Evolutionary conservation across 1,140 invertebrate genomes (phyloP), one percentile per base, ranked within the genome.

Genomic region (Papilio dardanus): DNA sequence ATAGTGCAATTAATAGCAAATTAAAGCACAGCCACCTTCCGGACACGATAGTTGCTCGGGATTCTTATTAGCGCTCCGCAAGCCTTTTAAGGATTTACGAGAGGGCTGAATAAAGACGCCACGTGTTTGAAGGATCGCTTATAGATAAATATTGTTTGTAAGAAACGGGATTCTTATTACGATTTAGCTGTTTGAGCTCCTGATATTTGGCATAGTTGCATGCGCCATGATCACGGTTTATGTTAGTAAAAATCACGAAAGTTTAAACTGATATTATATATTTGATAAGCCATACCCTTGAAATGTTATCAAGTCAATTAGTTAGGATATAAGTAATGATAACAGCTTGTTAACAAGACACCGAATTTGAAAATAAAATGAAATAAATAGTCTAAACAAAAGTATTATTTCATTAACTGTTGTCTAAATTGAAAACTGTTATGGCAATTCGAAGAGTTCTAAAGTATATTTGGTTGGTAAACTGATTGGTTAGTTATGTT

Each of bases 1-100:
- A 71, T 30, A 71, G 40, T 28, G 69, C 54, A 71, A 71, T 71
- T 71, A 71, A 71, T 50, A 28, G 24, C 46, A 73, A 73, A 58
- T 73, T 58, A 73, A 73, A 73, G 50, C 71, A 14, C 24, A 31
- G 69, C 69, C 42, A 73, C 71, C 71, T 73, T 28, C 69, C 1
- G 7, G 24, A 46, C 71, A 73, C 30, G 71, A 28, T 73, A 21
- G 12, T 73, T 73, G 71, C 40, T 19, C 5, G 16, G 71, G n/a
- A 58, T 54, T 73, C 71, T 54, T 50, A 71, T 71, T 71, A 54
- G 69, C 42, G 42, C 69, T 31, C 14, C 46, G 54, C 35, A 73
- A 40, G 6, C 42, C 71, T 58, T 73, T 42, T 24, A 73, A 58
- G 46, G 71, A 30, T 14, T 58, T 54, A 33, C 40, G 21, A 73